Evolutionary conservation across 53 echinoderm and acorn worm genomes (phyloP).

Genomic region (Zoroaster sp.): DNA sequence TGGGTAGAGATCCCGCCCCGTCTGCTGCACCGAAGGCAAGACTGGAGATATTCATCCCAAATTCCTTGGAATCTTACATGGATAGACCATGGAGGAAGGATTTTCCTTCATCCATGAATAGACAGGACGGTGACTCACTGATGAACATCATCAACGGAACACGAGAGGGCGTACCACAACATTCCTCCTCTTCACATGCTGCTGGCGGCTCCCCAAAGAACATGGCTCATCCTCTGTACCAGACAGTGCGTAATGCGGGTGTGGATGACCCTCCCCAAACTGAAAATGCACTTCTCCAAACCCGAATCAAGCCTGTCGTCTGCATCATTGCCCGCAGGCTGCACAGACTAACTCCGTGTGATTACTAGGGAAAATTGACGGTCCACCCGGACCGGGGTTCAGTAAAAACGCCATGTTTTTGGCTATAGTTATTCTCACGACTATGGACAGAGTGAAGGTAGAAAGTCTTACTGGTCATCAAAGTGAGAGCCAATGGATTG

Average conservation of each 20-base stretch:
- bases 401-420: constrained; percentile 13
- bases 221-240: constrained; percentile 5
- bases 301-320: neutral
- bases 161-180: neutral
- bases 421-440: constrained; percentile 24
- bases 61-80: neutral
- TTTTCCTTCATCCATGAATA: too few relatives aligned
- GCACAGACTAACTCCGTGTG: neutral
- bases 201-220: neutral
- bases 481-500: too few relatives aligned
- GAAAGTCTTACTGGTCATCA: constrained; percentile 3
- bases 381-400: constrained; percentile 11
- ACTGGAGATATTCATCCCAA: constrained; percentile 4
- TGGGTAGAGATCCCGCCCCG: neutral
- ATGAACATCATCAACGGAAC: neutral
- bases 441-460: constrained; percentile 7
- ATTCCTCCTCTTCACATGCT: neutral
- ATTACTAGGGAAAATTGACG: neutral
- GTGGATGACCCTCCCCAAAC: neutral
- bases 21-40: neutral
- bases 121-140: neutral
- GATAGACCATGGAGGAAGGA: too few relatives aligned
- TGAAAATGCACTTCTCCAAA: neutral
- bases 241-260: neutral
- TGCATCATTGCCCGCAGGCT: neutral